Conservation (phyloP, 2,797 vertebrate species). For the Sebastes vulpes region DNA sequence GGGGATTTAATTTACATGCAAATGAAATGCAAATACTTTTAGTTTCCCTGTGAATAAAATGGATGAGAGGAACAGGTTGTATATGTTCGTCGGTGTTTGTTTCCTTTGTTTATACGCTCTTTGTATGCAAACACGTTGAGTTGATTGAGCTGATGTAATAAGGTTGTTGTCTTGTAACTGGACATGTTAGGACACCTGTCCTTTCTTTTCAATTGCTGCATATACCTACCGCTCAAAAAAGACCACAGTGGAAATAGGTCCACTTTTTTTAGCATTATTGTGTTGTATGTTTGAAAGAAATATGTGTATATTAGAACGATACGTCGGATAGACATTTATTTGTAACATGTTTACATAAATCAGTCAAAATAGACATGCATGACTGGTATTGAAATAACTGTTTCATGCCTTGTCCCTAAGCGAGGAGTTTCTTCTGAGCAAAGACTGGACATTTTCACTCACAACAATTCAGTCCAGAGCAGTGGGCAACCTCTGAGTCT, state of each 20-base stretch:
- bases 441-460: neutral
- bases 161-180: conserved; percentile 4
- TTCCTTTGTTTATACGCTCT: conserved; percentile 19
- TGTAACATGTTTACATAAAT: neutral
- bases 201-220: neutral
- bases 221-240: neutral
- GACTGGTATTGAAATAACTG: neutral
- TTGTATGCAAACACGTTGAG: conserved; percentile 17
- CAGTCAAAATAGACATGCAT: neutral
- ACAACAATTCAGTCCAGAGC: neutral
- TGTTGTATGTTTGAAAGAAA: neutral
- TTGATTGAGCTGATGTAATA: conserved; percentile 31
- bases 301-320: neutral
- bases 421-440: neutral
- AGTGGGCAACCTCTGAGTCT: too few species aligned
- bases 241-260: neutral
- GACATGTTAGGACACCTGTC: neutral
- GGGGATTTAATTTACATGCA: conserved; percentile 36
- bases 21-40: conserved; percentile 33
- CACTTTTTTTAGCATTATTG: neutral
- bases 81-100: conserved; percentile 5
- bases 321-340: neutral
- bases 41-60: neutral
- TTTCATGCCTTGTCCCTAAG: neutral
- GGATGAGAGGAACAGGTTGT: conserved; percentile 5